Conservation (phyloP, 2,888 invertebrate genomes). For the Julus scandinavius region DNA sequence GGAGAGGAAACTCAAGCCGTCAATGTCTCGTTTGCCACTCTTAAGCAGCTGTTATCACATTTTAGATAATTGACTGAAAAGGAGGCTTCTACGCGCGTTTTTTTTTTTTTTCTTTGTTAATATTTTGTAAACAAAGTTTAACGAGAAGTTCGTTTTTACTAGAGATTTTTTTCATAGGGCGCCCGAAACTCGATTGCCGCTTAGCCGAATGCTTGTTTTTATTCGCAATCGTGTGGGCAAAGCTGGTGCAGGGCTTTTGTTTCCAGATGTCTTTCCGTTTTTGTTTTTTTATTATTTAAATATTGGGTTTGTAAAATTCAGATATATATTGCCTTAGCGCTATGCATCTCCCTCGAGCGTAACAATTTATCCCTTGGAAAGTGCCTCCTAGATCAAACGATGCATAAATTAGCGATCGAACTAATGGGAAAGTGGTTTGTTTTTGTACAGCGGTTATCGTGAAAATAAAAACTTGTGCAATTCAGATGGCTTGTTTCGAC, state of each 20-base stretch:
- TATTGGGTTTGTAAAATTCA: slow-evolving; percentile 42
- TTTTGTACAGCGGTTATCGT: slow-evolving; percentile 44
- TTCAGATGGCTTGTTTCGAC: not conserved
- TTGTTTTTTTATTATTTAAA: not conserved
- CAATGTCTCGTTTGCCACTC: not conserved
- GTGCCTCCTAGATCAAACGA: slow-evolving; percentile 29
- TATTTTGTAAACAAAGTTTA: slow-evolving; percentile 7
- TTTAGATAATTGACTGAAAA: not conserved
- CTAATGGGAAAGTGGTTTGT: slow-evolving; percentile 42
- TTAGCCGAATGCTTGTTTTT: slow-evolving; percentile 22
- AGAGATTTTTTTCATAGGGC: not conserved
- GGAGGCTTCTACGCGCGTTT: slow-evolving; percentile 36
- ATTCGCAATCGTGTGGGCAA: not conserved
- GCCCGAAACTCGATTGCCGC: not conserved
- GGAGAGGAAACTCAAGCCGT: not conserved
- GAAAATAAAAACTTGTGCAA: slow-evolving; percentile 42
- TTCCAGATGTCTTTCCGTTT: slow-evolving; percentile 30
- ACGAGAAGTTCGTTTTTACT: not conserved
- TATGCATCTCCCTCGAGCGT: slow-evolving; percentile 21
- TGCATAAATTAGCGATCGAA: slow-evolving; percentile 23
- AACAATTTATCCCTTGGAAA: slow-evolving; percentile 6
- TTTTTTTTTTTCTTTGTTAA: not conserved
- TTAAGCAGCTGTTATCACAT: not conserved
- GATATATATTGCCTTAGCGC: slow-evolving; percentile 39
- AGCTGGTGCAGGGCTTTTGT: slow-evolving; percentile 25